phyloP scores from a whole-genome alignment of 1,140 invertebrate genomes.

The Pinna nobilis region DNA sequence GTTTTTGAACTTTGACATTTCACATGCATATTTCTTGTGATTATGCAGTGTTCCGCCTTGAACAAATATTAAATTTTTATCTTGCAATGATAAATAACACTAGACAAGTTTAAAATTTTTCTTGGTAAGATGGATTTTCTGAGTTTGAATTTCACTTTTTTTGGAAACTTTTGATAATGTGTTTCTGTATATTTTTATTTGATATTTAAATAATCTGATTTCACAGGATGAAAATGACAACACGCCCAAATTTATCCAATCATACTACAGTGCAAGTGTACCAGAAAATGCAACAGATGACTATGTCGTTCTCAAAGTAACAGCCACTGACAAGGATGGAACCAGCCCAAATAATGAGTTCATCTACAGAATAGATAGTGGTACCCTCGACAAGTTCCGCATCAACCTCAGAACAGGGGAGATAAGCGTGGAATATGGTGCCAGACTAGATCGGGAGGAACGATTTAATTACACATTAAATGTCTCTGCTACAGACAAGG shows the following conservation, averaged over 20 bases:
- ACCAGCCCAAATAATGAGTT: constrained; percentile 61
- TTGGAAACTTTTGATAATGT: neutral
- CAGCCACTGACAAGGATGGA: constrained; percentile 56
- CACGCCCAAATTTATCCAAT: constrained; percentile 50
- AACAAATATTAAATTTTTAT: too few relatives aligned
- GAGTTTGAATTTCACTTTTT: neutral
- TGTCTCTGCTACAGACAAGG: constrained; percentile 59
- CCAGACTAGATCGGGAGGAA: constrained; percentile 55
- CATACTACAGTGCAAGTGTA: constrained; percentile 45
- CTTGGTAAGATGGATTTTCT: neutral
- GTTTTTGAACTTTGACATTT: neutral
- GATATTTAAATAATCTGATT: neutral
- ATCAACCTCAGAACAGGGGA: constrained; percentile 59
- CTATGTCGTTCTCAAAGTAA: constrained; percentile 44
- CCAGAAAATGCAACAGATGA: constrained; percentile 56
- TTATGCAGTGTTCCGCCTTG: too few relatives aligned
- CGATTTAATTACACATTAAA: constrained; percentile 50
- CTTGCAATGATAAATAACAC: too few relatives aligned
- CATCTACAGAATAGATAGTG: constrained; percentile 62
- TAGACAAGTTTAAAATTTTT: too few relatives aligned
- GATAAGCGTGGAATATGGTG: constrained; percentile 54
- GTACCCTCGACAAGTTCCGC: constrained; percentile 61
- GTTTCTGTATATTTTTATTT: neutral
- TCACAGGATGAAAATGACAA: constrained; percentile 64
- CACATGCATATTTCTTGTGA: too few relatives aligned